Evolutionary conservation across 2,888 invertebrate genomes (phyloP), one percentile per base, ranked within the genome.

Genomic region (Agrotis exclamationis): DNA sequence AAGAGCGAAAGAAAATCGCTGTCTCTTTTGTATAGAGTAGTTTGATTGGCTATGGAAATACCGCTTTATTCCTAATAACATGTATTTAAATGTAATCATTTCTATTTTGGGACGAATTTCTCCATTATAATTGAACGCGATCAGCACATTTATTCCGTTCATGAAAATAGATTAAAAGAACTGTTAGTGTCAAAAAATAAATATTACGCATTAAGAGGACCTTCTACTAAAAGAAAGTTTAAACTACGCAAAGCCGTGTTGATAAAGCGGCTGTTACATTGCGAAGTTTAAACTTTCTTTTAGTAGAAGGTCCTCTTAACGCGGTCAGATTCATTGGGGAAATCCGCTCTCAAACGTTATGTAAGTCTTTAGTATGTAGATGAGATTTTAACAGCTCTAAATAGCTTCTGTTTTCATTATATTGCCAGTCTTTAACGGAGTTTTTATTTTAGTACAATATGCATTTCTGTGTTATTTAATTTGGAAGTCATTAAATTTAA

Each of bases 391-490:
- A 28, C 13, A 63, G 51, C 13, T 54, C 48, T 45, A n/a, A n/a
- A n/a, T n/a, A 18, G 9, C 70, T 76, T 63, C 28, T 1, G 7
- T 64, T 67, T 74, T 74, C 58, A 68, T 69, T 70, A 63, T 74
- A 69, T 59, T 70, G 58, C 63, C 58, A 69, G 64, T 45, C 11
- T 50, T 45, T 13, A n/a, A 48, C 48, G 3, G 9, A 33, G 57
- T 47, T 57, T 66, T 47, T 39, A 24, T 22, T 44, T 77, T 63
- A 75, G 64, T 71, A 71, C 47, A 78, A 71, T 64, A 74, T 79
- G 79, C 76, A 76, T 76, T 76, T 76, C 44, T 24, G 24, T 63
- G 39, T 64, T 22, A 62, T n/a, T 71, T 77, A 73, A 62, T 22
- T 70, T 65, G 62, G 53, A 70, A 44, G 62, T 63, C 16, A 62